phyloP scores from a whole-genome alignment of 2,888 invertebrate species.

The Colletes collaris region DNA sequence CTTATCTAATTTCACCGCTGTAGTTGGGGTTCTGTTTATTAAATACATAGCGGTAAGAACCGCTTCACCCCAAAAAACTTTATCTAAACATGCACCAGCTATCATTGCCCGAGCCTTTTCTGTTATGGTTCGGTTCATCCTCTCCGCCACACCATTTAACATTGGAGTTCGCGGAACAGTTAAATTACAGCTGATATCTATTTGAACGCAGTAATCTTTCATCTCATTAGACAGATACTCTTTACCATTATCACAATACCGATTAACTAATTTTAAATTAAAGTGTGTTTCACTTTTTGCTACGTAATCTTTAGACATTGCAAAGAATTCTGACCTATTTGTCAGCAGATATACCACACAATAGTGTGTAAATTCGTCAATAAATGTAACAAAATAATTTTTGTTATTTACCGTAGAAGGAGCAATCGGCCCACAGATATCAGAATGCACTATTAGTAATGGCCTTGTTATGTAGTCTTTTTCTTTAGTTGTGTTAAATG shows the following conservation, averaged over 20 bases:
- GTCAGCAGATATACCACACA: background rate
- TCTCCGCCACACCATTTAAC: conserved; percentile 28
- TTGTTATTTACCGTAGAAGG: conserved; percentile 1
- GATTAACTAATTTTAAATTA: conserved; percentile 13
- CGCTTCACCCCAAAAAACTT: too few relatives aligned
- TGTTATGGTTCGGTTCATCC: conserved; percentile 16
- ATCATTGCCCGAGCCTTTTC: conserved; percentile 31
- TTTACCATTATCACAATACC: conserved; percentile 17
- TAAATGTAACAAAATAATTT: background rate
- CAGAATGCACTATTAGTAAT: conserved; percentile 20
- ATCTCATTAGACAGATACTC: conserved; percentile 30
- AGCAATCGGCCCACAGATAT: background rate
- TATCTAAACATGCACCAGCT: too few relatives aligned
- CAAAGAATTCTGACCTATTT: conserved; percentile 12
- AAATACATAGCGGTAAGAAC: too few relatives aligned
- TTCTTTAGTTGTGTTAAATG: conserved; percentile 5
- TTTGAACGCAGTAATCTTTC: conserved; percentile 23
- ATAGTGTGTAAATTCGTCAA: background rate
- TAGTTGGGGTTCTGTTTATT: too few relatives aligned
- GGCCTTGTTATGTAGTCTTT: background rate
- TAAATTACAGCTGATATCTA: conserved; percentile 20
- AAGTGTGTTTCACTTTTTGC: conserved; percentile 21
- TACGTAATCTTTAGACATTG: background rate
- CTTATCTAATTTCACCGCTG: too few relatives aligned
- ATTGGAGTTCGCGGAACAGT: conserved; percentile 21